Percentiles rank a stretch among this genome's conserved stretches.
Conservation (phyloP, 2,888 invertebrate genomes). For the Pegoplata infirma region DNA sequence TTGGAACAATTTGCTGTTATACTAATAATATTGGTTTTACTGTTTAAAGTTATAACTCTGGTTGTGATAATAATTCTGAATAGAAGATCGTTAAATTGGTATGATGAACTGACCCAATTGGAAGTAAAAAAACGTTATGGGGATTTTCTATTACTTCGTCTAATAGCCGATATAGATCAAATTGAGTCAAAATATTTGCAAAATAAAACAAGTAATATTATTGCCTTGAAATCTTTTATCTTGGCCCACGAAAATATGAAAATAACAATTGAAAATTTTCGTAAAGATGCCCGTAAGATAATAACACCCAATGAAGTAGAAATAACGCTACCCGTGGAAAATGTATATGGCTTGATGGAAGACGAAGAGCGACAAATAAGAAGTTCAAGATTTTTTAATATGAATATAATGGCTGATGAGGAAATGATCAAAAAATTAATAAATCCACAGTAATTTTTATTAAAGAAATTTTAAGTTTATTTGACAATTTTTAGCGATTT, state of each 20-base stretch:
- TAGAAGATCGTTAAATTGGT: conserved; percentile 64
- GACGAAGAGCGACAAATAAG: conserved; percentile 69
- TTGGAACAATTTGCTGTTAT: conserved; percentile 63
- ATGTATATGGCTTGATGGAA: conserved; percentile 71
- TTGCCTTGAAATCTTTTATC: conserved; percentile 67
- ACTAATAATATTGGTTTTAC: conserved; percentile 63
- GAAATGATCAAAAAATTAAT: conserved; percentile 69
- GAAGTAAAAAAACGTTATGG: conserved; percentile 76
- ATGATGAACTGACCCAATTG: conserved; percentile 67
- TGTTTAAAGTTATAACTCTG: conserved; percentile 61
- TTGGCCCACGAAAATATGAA: conserved; percentile 73
- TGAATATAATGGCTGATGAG: conserved; percentile 69
- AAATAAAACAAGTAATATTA: conserved; percentile 60
- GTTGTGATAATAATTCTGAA: conserved; percentile 65
- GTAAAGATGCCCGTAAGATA: conserved; percentile 74
- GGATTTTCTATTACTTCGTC: conserved; percentile 72
- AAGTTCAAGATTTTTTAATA: conserved; percentile 68
- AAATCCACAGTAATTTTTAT: too few species aligned
- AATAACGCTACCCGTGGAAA: conserved; percentile 73
- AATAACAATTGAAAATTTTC: conserved; percentile 73
- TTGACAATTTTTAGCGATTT: not conserved
- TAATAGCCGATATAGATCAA: conserved; percentile 71
- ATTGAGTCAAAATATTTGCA: conserved; percentile 70
- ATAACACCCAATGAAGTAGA: conserved; percentile 73
- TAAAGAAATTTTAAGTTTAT: not conserved